Conservation (phyloP, 2,888 invertebrate species). For the Alentia gelatinosa region DNA sequence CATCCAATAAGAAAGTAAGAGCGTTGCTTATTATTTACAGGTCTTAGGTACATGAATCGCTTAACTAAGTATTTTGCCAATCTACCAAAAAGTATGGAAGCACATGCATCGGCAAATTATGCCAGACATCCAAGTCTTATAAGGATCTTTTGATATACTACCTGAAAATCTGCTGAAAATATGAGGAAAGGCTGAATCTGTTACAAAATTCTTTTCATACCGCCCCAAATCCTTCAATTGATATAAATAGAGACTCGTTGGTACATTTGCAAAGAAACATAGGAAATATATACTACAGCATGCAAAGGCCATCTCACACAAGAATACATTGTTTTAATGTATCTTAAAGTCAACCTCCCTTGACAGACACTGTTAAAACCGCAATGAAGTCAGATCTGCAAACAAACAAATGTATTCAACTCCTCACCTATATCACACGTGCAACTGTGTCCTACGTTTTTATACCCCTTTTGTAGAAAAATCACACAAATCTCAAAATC, state of each 20-base stretch:
- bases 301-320: neutral
- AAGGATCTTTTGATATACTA: neutral
- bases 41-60: neutral
- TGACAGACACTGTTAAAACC: neutral
- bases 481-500: slow-evolving; percentile 22
- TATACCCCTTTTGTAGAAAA: neutral
- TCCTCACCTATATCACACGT: neutral
- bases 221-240: neutral
- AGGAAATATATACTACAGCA: neutral
- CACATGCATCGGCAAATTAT: slow-evolving; percentile 11
- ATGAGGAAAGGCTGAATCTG: neutral
- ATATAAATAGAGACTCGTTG: neutral
- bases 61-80: neutral
- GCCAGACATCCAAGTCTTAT: slow-evolving; percentile 43
- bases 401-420: neutral
- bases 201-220: neutral
- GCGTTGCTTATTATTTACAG: neutral
- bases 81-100: slow-evolving; percentile 33
- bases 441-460: neutral
- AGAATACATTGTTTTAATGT: neutral
- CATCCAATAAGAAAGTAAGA: neutral
- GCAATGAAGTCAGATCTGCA: neutral
- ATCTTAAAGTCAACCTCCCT: neutral
- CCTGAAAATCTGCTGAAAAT: neutral
- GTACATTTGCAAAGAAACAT: neutral